Base-by-base conservation (phyloP, 2,888 invertebrate species). In the Plusia festucae region DNA sequence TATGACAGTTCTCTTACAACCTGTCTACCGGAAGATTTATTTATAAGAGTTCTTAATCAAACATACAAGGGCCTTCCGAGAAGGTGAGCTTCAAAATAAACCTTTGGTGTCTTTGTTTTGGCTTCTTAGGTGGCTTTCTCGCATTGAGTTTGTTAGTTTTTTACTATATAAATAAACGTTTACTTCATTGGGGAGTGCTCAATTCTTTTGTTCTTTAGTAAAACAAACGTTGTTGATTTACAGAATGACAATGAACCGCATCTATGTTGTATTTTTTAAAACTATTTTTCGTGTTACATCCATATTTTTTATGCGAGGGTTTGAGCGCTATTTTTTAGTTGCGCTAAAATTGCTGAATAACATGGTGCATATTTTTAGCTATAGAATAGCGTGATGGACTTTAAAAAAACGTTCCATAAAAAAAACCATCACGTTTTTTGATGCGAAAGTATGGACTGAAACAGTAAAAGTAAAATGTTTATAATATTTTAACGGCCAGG, bases 31-130 rank as follows among this genome's bases (percentile, higher is more conserved):
- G 65, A 78, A 83, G 85, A 86, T 88, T 88, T 89, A 89, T 91
- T 88, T 90, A 85, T 86, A 88, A 89, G 86, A 86, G 89, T 90
- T 88, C 89, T 89, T 90, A 89, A 92, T 92, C 89, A 92, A 90
- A 91, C 83, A 87, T 76, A 86, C 85, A 85, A 85, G 84, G 82
- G 87, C 81, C 81, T 92, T 93, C 90, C 82, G 40, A 90, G 92
- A 92, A 92, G 84, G 81, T 82, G 79, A 72, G 73, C 83, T 85
- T 83, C 73, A 84, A 89, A 87, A 89, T 90, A 91, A 90, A 89
- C 89, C 83, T 82, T 85, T 77, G 66, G 79, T 77, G 70, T 85
- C 85, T 88, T 93, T 93, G 91, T 92, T 92, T 93, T 89, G 87
- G 85, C 92, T 92, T 90, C 91, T 88, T 88, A 85, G 90, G 91